These are phyloP conservation scores for Lutjanus erythropterus DNA, from an alignment of 2,113 vertebrate species.

Conservation along the genomic window DNA sequence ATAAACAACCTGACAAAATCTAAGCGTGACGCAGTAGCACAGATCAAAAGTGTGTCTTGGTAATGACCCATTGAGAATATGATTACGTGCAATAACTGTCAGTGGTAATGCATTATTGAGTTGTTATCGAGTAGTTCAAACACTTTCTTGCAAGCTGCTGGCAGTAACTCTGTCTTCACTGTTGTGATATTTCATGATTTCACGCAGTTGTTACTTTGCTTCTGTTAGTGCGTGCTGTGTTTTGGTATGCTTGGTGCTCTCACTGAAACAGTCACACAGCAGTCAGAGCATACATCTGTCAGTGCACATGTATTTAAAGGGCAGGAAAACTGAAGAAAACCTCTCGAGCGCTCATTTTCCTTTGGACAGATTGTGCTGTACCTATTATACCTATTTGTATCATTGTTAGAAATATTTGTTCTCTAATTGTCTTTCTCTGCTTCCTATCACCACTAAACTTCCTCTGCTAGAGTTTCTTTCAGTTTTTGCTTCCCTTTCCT, in stretches of 20 bases:
- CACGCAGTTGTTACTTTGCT: not conserved
- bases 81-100: conserved; percentile 54
- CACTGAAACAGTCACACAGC: conserved; percentile 1
- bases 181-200: conserved; percentile 33
- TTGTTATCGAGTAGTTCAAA: conserved; percentile 60
- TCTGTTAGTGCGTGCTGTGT: not conserved
- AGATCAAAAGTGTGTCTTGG: conserved; percentile 52
- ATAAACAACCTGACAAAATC: conserved; percentile 43
- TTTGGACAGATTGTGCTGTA: no score
- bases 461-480: not conserved
- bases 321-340: no score
- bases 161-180: conserved; percentile 14
- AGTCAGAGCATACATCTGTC: not conserved
- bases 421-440: not conserved
- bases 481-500: conserved; percentile 2
- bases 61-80: conserved; percentile 59
- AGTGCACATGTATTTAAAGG: not conserved
- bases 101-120: conserved; percentile 56
- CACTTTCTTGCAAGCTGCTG: conserved; percentile 33
- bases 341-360: not conserved
- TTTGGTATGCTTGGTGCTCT: conserved; percentile 1
- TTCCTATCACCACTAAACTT: not conserved
- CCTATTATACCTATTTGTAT: not conserved
- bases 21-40: conserved; percentile 25
- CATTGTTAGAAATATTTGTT: not conserved